phyloP scores from a whole-genome alignment of 2,888 invertebrate genomes.

The Colostygia pectinataria region DNA sequence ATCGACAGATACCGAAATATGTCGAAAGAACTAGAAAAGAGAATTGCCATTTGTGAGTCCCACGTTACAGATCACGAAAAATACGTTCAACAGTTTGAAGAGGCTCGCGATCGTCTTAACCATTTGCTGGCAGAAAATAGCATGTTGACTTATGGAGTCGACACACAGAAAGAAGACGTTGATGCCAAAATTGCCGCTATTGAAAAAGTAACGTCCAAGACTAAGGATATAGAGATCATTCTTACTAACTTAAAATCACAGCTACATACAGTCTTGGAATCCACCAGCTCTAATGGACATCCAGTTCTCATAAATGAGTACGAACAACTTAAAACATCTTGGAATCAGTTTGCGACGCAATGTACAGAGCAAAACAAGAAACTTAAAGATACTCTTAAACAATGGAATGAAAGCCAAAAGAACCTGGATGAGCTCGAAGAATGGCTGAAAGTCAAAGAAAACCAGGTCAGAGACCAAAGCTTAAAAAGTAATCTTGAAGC shows the following conservation, averaged over 20 bases:
- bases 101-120: slow-evolving; percentile 91
- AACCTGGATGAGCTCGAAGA: slow-evolving; percentile 89
- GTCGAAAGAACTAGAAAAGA: slow-evolving; percentile 85
- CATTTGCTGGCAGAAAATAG: slow-evolving; percentile 91
- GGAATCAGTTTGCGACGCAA: slow-evolving; percentile 88
- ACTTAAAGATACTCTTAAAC: slow-evolving; percentile 88
- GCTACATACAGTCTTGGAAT: slow-evolving; percentile 87
- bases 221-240: slow-evolving; percentile 88
- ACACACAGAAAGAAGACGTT: slow-evolving; percentile 90
- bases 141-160: slow-evolving; percentile 89
- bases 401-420: slow-evolving; percentile 92
- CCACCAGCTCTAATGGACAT: slow-evolving; percentile 91
- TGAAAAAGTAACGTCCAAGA: slow-evolving; percentile 88
- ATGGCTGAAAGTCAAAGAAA: slow-evolving; percentile 94
- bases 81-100: slow-evolving; percentile 91
- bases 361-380: slow-evolving; percentile 88
- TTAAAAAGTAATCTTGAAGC: slow-evolving; percentile 92
- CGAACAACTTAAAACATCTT: slow-evolving; percentile 88
- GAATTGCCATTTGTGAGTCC: slow-evolving; percentile 86
- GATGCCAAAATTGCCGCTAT: slow-evolving; percentile 89
- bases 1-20: slow-evolving; percentile 88
- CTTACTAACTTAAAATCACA: slow-evolving; percentile 87
- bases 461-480: slow-evolving; percentile 93
- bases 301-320: slow-evolving; percentile 87
- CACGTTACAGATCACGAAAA: slow-evolving; percentile 92